These are phyloP conservation scores for Hylaeus anthracinus DNA, from an alignment of 1,140 invertebrate species.

Conservation along the genomic window DNA sequence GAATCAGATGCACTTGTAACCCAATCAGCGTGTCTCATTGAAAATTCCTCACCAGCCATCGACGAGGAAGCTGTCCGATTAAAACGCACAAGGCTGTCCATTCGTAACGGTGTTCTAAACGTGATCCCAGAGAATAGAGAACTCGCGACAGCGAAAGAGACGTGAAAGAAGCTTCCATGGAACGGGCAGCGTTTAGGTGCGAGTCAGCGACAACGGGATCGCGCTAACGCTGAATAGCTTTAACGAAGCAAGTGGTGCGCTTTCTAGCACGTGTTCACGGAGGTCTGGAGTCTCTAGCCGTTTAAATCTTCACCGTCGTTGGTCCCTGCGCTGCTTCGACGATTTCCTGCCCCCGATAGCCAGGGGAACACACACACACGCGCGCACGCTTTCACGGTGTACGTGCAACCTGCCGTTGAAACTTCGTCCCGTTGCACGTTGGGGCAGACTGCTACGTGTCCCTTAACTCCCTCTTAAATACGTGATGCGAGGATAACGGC, in stretches of 20 bases:
- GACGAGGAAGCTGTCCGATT: not conserved
- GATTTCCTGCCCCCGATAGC: slow-evolving; percentile 23
- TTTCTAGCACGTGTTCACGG: slow-evolving; percentile 27
- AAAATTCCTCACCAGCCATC: not conserved
- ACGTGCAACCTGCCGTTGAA: slow-evolving; percentile 8
- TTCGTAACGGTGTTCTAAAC: not conserved
- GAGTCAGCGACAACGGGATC: slow-evolving; percentile 41
- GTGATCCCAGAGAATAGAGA: not conserved
- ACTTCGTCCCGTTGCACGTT: slow-evolving; percentile 10
- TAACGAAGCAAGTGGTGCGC: slow-evolving; percentile 67
- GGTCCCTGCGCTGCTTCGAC: not conserved
- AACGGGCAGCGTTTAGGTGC: slow-evolving; percentile 12
- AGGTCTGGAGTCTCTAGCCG: not conserved
- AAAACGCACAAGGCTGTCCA: not conserved
- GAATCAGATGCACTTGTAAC: too few relatives aligned
- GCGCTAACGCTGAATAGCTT: slow-evolving; percentile 67
- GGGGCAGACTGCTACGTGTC: slow-evolving; percentile 66
- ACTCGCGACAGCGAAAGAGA: not conserved
- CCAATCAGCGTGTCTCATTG: too few relatives aligned
- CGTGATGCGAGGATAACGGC: slow-evolving; percentile 73
- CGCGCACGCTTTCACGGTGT: not conserved
- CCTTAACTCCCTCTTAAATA: slow-evolving; percentile 77
- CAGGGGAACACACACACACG: not conserved
- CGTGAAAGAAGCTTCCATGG: slow-evolving; percentile 12
- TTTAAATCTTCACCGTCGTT: slow-evolving; percentile 17